Conservation (phyloP, 2,797 vertebrate genomes). For the Urocyon cinereoargenteus region DNA sequence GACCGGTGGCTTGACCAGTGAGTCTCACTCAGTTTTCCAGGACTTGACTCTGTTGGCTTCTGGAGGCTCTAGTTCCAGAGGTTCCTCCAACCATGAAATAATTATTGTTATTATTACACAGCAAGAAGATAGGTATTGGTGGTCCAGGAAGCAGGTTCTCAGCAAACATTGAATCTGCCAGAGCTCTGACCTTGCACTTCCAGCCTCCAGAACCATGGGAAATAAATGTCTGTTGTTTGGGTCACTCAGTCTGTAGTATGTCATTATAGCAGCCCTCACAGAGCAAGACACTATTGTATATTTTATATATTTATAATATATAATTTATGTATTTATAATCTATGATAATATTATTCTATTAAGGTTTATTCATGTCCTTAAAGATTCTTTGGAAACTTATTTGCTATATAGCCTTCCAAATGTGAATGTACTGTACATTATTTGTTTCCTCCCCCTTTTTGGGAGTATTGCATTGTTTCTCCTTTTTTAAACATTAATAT, state of each 20-base stretch:
- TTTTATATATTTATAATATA: not conserved
- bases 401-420: not conserved
- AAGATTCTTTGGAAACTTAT: not conserved
- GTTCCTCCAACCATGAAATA: not conserved
- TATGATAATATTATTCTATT: not conserved
- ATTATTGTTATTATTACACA: not conserved
- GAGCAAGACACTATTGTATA: not conserved
- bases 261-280: not conserved
- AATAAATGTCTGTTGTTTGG: not conserved
- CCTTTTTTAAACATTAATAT: not conserved
- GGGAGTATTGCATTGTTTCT: not conserved
- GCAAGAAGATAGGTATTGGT: not conserved
- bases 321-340: not conserved
- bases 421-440: not conserved
- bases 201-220: not conserved
- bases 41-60: not conserved
- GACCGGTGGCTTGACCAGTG: no score
- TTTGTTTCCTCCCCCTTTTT: not conserved
- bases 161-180: no score
- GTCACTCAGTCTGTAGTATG: not conserved
- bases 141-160: not conserved
- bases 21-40: not conserved
- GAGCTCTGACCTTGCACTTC: not conserved
- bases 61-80: not conserved
- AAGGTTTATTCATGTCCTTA: not conserved